These are phyloP conservation scores for Arenaria interpres DNA, from an alignment of 2,113 vertebrate genomes.

Conservation along the genomic window DNA sequence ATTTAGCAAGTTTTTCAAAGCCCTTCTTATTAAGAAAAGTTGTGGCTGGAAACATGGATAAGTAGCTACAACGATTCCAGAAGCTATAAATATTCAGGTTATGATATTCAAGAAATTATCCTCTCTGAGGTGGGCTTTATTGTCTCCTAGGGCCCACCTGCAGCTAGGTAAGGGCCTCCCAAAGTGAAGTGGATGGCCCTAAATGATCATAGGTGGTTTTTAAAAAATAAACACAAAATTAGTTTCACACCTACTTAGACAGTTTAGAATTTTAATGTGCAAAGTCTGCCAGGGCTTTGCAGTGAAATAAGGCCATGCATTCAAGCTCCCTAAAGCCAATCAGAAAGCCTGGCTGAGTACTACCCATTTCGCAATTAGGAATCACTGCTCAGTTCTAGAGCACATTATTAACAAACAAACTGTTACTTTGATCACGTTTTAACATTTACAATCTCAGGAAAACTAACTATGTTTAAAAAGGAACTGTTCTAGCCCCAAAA, in stretches of 20 bases:
- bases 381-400: constrained; percentile 61
- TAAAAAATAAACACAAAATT: constrained; percentile 81
- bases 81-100: constrained; percentile 77
- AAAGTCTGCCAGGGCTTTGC: constrained; percentile 79
- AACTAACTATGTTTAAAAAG: neutral
- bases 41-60: constrained; percentile 79
- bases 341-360: constrained; percentile 53
- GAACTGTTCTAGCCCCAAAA: constrained; percentile 23
- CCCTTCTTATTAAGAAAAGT: constrained; percentile 83
- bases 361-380: constrained; percentile 73
- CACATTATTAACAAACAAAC: constrained; percentile 53
- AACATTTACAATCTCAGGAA: constrained; percentile 23
- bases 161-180: constrained; percentile 67
- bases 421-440: constrained; percentile 42
- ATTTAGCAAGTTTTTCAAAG: constrained; percentile 83
- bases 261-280: constrained; percentile 81
- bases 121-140: constrained; percentile 75
- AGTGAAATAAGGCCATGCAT: constrained; percentile 79
- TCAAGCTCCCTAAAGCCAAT: constrained; percentile 75
- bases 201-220: constrained; percentile 80
- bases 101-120: constrained; percentile 76
- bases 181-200: constrained; percentile 78
- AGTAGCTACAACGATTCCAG: constrained; percentile 77
- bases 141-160: constrained; percentile 78
- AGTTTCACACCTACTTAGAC: constrained; percentile 83